Evolutionary conservation across 2,113 vertebrate genomes (phyloP).

Genomic region (Ceyx margarethae): DNA sequence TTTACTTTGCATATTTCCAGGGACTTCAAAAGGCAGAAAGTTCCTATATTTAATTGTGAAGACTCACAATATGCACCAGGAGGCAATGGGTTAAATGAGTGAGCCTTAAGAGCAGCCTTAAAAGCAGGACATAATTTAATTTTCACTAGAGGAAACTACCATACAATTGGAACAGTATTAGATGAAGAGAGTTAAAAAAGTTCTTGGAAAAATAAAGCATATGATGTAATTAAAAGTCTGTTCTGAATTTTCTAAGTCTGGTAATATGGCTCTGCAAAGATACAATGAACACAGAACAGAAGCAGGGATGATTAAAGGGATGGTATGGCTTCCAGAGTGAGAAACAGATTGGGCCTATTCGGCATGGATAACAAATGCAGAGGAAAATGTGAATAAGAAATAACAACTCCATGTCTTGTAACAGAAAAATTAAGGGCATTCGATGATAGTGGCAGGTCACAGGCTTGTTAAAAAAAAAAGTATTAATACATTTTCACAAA

Average conservation of each 20-base stretch:
- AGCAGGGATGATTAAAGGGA: background rate
- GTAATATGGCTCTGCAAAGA: background rate
- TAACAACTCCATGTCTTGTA: background rate
- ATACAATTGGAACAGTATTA: background rate
- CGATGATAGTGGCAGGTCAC: background rate
- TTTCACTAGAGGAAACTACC: background rate
- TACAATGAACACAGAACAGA: background rate
- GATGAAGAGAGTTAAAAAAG: background rate
- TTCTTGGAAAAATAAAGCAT: background rate
- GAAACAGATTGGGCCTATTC: background rate
- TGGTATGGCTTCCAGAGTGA: background rate
- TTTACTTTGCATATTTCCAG: background rate
- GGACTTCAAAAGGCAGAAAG: background rate
- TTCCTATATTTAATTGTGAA: background rate
- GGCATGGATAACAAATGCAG: background rate
- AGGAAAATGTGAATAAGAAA: background rate
- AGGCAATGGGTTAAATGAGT: background rate
- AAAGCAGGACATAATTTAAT: background rate
- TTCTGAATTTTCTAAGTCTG: background rate
- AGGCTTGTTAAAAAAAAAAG: background rate
- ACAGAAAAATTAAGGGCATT: background rate
- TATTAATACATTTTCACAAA: background rate
- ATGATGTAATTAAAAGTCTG: background rate
- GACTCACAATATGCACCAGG: background rate
- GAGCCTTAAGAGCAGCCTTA: background rate